Conservation (phyloP, 2,888 invertebrate species). For the Acanthosepion lycidas region DNA sequence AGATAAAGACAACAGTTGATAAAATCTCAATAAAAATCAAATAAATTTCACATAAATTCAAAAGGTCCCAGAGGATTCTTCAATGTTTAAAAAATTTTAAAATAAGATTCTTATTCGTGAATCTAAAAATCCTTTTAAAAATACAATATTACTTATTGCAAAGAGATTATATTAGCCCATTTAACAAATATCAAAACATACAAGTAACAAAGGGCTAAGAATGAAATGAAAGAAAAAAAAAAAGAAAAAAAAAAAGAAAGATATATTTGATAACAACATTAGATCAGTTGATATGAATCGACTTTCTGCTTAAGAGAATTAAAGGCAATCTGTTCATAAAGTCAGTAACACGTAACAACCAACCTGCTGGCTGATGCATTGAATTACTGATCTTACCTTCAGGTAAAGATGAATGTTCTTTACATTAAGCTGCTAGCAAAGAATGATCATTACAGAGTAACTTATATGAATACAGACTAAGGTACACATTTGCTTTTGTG, state of each 20-base stretch:
- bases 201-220: not conserved
- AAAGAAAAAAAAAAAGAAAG: not conserved
- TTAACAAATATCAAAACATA: not conserved
- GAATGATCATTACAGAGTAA: too few relatives aligned
- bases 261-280: not conserved
- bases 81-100: too few relatives aligned
- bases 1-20: too few relatives aligned
- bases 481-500: too few relatives aligned
- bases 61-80: too few relatives aligned
- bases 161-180: not conserved
- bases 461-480: too few relatives aligned
- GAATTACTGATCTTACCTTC: not conserved
- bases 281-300: not conserved
- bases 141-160: not conserved
- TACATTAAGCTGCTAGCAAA: too few relatives aligned
- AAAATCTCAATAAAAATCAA: too few relatives aligned
- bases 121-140: too few relatives aligned
- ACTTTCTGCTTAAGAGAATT: not conserved
- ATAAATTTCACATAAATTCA: too few relatives aligned
- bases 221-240: not conserved
- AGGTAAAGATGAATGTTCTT: not conserved
- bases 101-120: too few relatives aligned
- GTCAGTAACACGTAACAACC: not conserved
- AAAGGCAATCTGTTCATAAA: not conserved
- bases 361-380: not conserved